phyloP scores from a whole-genome alignment of 2,797 vertebrate genomes.

The Clamator glandarius region DNA sequence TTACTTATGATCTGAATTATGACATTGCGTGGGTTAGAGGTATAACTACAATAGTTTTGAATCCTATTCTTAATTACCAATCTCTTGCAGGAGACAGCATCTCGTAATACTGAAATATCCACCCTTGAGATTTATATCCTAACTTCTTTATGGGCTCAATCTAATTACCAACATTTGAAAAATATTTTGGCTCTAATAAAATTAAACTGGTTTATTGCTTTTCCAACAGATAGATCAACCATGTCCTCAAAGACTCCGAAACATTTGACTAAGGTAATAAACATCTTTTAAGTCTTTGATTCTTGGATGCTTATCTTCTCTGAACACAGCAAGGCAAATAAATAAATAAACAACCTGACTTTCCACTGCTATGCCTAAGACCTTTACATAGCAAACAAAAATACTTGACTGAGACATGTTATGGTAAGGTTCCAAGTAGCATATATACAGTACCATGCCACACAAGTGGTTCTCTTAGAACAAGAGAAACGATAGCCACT shows the following conservation, averaged over 20 bases:
- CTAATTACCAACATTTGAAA: constrained; percentile 15
- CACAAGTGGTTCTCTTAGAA: not conserved
- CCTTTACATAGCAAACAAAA: not conserved
- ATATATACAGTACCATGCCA: not conserved
- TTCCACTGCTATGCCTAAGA: not conserved
- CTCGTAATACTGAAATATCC: not conserved
- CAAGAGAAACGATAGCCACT: not conserved
- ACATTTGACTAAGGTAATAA: not conserved
- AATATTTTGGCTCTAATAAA: constrained; percentile 7
- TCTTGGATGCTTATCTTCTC: constrained; percentile 14
- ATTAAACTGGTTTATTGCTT: constrained; percentile 16
- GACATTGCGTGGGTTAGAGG: not conserved
- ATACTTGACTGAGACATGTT: not conserved
- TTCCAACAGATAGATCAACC: constrained; percentile 24
- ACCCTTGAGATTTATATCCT: not conserved
- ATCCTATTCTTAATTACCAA: not conserved
- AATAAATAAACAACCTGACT: constrained; percentile 1
- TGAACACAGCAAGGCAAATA: not conserved
- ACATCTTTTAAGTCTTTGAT: not conserved
- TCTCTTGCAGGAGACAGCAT: not conserved
- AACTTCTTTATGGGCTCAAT: not conserved
- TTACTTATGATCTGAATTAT: not conserved
- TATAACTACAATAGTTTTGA: not conserved
- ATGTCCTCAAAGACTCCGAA: not conserved
- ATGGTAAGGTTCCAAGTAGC: not conserved